phyloP scores from a whole-genome alignment of 1,140 invertebrate species.

The Pinna nobilis region DNA sequence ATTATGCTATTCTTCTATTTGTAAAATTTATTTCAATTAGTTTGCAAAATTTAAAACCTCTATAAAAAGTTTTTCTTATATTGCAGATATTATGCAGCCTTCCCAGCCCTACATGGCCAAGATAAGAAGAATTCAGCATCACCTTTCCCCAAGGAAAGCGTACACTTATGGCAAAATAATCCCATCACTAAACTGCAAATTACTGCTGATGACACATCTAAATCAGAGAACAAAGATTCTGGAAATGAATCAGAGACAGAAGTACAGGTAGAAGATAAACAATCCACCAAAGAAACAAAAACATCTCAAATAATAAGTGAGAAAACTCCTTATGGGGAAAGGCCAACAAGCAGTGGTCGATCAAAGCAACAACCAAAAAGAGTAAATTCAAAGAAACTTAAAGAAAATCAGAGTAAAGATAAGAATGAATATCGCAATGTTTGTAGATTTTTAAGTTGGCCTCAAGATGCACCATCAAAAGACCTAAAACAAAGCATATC shows the following conservation, averaged over 20 bases:
- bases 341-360: background rate
- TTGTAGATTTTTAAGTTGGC: constrained; percentile 46
- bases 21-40: too few relatives aligned
- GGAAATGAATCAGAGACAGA: background rate
- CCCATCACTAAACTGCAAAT: constrained; percentile 41
- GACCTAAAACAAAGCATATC: background rate
- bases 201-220: background rate
- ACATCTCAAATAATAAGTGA: background rate
- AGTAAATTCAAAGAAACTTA: background rate
- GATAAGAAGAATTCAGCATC: constrained; percentile 19
- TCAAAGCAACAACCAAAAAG: background rate
- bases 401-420: background rate
- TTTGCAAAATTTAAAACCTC: too few relatives aligned
- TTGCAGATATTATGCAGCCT: constrained; percentile 64
- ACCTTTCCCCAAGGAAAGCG: constrained; percentile 23
- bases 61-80: constrained; percentile 6
- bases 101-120: constrained; percentile 57
- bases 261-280: background rate
- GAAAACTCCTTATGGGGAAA: background rate
- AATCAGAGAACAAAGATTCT: background rate
- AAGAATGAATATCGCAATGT: background rate
- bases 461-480: constrained; percentile 26
- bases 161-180: constrained; percentile 53
- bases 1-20: too few relatives aligned
- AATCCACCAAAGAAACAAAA: background rate